Evolutionary conservation across 2,113 vertebrate species (phyloP).

Genomic region (Apeltes quadracus): DNA sequence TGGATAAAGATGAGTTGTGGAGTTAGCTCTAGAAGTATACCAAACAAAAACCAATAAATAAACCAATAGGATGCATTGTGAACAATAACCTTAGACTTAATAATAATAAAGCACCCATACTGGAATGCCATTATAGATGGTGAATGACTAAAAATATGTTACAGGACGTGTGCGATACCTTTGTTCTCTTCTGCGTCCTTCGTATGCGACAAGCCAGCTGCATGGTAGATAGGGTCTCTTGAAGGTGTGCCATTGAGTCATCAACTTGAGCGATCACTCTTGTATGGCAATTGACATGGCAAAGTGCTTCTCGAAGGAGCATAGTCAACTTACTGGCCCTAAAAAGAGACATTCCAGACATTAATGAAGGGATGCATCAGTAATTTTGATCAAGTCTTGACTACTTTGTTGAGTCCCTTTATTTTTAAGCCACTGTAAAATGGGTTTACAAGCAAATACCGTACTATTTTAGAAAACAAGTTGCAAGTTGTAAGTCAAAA

Average conservation of each 20-base stretch:
- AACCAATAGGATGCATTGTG: neutral
- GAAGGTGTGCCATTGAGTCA: conserved; percentile 82
- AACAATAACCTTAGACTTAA: neutral
- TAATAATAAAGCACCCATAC: neutral
- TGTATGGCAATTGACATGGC: conserved; percentile 91
- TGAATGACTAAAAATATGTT: neutral
- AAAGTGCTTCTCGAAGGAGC: conserved; percentile 92
- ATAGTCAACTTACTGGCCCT: conserved; percentile 95
- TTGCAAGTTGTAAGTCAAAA: neutral
- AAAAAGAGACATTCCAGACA: conserved; percentile 40
- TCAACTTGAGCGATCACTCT: conserved; percentile 93
- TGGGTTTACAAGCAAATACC: neutral
- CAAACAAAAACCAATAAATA: neutral
- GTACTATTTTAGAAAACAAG: neutral
- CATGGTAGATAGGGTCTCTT: conserved; percentile 91
- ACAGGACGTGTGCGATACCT: conserved; percentile 79
- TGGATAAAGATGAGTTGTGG: conserved; percentile 13
- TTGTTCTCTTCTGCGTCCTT: conserved; percentile 93
- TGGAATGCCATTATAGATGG: neutral
- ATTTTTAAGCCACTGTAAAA: conserved; percentile 3
- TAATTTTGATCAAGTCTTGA: neutral
- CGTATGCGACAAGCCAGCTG: conserved; percentile 91
- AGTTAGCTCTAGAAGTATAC: conserved; percentile 2
- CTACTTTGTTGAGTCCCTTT: neutral
- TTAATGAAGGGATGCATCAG: neutral